A percentile compares a stretch with the other conserved stretches of the same genome.
Evolutionary conservation across 2,113 vertebrate genomes (phyloP).

Genomic region (Petroica traversi): DNA sequence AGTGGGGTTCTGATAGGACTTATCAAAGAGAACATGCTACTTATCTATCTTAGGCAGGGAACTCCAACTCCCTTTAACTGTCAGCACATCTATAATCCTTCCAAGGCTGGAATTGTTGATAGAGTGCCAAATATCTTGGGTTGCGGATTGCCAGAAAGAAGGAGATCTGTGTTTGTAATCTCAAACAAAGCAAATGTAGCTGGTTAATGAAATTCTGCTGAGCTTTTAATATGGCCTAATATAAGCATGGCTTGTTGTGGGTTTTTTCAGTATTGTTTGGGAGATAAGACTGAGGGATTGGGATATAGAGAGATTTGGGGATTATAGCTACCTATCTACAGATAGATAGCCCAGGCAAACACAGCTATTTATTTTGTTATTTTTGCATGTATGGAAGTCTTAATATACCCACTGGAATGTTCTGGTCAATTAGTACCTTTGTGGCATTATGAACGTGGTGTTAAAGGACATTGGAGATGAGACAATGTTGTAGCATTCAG

Average conservation of each 20-base stretch:
- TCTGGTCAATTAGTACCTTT: background rate
- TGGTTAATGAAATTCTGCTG: conserved; percentile 5
- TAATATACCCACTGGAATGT: background rate
- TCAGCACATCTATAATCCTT: conserved; percentile 45
- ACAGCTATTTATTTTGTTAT: background rate
- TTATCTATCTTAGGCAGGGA: conserved; percentile 42
- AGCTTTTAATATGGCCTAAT: background rate
- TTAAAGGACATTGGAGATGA: background rate
- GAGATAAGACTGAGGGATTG: background rate
- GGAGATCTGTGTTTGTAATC: background rate
- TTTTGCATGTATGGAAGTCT: background rate
- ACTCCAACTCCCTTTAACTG: conserved; percentile 28
- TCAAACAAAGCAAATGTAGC: conserved; percentile 9
- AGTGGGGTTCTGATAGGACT: conserved; percentile 46
- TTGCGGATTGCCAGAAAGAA: conserved; percentile 25
- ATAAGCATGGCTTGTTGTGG: background rate
- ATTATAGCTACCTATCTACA: background rate
- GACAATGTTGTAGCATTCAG: background rate
- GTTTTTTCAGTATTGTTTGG: background rate
- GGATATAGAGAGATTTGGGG: background rate
- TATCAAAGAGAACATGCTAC: conserved; percentile 27
- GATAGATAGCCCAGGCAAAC: background rate
- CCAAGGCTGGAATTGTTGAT: conserved; percentile 38
- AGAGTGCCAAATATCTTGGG: conserved; percentile 32
- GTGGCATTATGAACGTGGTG: background rate